Evolutionary conservation across 2,797 vertebrate species (phyloP).

Genomic region (Neosilurus mollespiculum): DNA sequence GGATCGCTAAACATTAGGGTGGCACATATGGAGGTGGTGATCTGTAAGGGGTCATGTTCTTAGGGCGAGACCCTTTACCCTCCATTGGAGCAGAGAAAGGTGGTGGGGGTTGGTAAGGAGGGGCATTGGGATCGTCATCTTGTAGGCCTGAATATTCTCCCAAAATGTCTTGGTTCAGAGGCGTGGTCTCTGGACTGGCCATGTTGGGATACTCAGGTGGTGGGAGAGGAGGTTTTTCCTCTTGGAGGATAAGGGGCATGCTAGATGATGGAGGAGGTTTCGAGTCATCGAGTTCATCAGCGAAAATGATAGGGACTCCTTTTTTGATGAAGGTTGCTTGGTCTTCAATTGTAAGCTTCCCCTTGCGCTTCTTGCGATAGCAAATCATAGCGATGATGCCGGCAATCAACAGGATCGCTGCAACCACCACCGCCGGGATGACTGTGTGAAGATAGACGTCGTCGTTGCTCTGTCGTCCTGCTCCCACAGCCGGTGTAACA

Average conservation of each 20-base stretch:
- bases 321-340: conserved; percentile 99
- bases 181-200: conserved; percentile 88
- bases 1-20: conserved; percentile 81
- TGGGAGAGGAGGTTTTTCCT: conserved; percentile 94
- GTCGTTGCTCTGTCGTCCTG: conserved; percentile 87
- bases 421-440: conserved; percentile 94
- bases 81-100: conserved; percentile 96
- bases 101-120: conserved; percentile 95
- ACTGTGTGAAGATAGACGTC: conserved; percentile 96
- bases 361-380: conserved; percentile 96
- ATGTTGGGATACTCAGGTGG: conserved; percentile 95
- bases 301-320: conserved; percentile 96
- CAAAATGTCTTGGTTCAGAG: conserved; percentile 89
- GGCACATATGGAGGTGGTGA: conserved; percentile 97
- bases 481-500: conserved; percentile 76
- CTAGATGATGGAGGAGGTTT: conserved; percentile 95
- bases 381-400: conserved; percentile 98
- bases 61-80: conserved; percentile 96
- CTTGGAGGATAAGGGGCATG: conserved; percentile 95
- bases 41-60: conserved; percentile 99
- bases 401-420: conserved; percentile 89
- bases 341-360: conserved; percentile 96
- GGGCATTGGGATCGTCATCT: conserved; percentile 93
- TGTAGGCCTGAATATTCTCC: conserved; percentile 92
- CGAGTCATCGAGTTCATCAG: conserved; percentile 93